phyloP scores from a whole-genome alignment of 1,140 invertebrate genomes.

The Drosophila takahashii region DNA sequence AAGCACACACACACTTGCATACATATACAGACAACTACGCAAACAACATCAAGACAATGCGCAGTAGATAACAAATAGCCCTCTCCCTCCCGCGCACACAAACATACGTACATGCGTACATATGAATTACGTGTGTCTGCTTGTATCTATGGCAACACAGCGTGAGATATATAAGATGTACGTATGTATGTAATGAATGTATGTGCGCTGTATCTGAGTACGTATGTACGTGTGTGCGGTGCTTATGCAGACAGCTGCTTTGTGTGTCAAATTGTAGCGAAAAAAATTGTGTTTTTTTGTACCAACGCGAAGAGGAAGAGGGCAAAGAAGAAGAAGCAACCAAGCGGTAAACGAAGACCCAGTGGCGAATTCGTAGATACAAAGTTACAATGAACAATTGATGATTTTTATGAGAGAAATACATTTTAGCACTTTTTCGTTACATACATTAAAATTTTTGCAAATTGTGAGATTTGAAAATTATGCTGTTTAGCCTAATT shows the following conservation, averaged over 20 bases:
- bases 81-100: conserved; percentile 1
- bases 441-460: too few relatives aligned
- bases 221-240: conserved; percentile 24
- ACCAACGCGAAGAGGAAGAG: conserved; percentile 37
- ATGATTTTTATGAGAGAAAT: background rate
- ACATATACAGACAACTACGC: conserved; percentile 68
- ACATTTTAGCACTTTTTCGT: too few relatives aligned
- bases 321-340: conserved; percentile 21
- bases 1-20: conserved; percentile 25
- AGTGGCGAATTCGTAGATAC: conserved; percentile 19
- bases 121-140: conserved; percentile 36
- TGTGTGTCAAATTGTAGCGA: conserved; percentile 66
- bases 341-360: conserved; percentile 12
- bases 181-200: conserved; percentile 18
- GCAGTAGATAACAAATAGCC: conserved; percentile 75
- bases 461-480: too few relatives aligned
- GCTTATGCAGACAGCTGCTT: conserved; percentile 64
- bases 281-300: conserved; percentile 48
- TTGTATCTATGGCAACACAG: conserved; percentile 74
- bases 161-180: conserved; percentile 46
- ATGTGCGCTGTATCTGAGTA: conserved; percentile 19
- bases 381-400: too few relatives aligned
- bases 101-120: conserved; percentile 9
- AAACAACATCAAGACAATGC: conserved; percentile 81
- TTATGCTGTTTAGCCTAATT: too few relatives aligned